Evolutionary conservation across 2,888 invertebrate species (phyloP), one percentile per base, ranked within the genome.

Genomic region (Hetaerina titia): DNA sequence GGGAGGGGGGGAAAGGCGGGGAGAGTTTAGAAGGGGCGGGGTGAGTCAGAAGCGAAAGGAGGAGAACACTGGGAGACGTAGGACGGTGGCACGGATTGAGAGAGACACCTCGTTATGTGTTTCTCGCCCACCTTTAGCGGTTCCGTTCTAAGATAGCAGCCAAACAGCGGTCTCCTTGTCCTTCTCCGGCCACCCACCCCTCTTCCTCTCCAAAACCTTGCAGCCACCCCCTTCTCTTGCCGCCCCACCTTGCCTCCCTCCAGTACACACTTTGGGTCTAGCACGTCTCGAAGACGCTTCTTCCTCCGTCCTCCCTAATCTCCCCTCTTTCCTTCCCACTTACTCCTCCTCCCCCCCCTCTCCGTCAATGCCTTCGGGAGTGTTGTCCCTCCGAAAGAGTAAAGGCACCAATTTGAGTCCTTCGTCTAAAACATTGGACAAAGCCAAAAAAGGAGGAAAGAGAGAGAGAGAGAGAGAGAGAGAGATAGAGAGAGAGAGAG

Each of bases 31-130:
- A 45, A 22, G 81, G 31, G 6, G 31, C 7, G 13, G 31, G 81
- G 31, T n/a, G 69, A 69, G 69, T 69, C 8, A 19, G 69, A 69
- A 69, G 8, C n/a, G 69, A 19, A 22, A 31, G 81, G 11, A 25
- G 0, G 31, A 81, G 81, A 31, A 81, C 11, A 31, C 8, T 25
- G 22, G 31, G 81, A 9, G 81, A 81, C 81, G 81, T 31, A 81
- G 81, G 81, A 81, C 81, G 81, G 81, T 81, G 81, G 81, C 81
- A 81, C 81, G 81, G 81, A 81, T 81, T 81, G 81, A 81, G 81
- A 92, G 92, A 64, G 64, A 92, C 92, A 92, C 69, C 92, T 92
- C 92, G 92, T 92, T 92, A 92, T 92, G 92, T 69, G 92, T 92
- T 92, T 92, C 92, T 92, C 92, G 92, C 69, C 69, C 45, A 56